Base-by-base conservation (phyloP, 2,797 vertebrate genomes). In the Aselliscus stoliczkanus region DNA sequence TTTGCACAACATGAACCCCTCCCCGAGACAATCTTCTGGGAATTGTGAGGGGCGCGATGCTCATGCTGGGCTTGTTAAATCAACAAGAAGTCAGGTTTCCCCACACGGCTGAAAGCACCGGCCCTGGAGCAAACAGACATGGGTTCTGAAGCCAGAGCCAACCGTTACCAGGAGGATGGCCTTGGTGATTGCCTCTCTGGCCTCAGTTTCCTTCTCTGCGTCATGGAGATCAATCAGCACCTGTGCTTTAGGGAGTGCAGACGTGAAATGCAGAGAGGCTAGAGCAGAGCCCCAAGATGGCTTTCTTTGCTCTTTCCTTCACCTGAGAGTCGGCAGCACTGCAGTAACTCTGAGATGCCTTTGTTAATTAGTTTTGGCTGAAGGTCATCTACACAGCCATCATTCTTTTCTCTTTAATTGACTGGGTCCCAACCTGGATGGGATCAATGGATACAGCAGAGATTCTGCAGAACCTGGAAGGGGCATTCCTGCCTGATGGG, bases 31-130 rank as follows among this genome's bases (percentile, higher is more conserved):
- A 47, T 80, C 96, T 94, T 67, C 88, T 31, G 88, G 92, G 95
- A 92, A 95, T 94, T 95, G 95, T 86, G 56, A 70, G 80, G 94
- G 88, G 39, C 1, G 2, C 60, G 60, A 65, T 65, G 93, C 93
- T 81, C 84, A 75, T 4, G 25, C 5, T 18, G 58, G 90, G 39
- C 72, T 89, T 89, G 89, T 80, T 93, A 89, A 88, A 94, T 88
- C 94, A 70, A 85, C 92, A 88, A 64, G 87, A 76, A 86, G 60
- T n/a, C 72, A 77, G 87, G 20, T 39, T 62, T 75, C n/a, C 62
- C 79, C 10, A 14, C 18, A 11, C 0, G 10, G 64, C 77, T 50
- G 0, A 23, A 31, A 47, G 34, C 52, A 0, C 0, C 1, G 65
- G 65, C 69, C 6, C 4, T 31, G 29, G 25, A 37, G 50, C 8